Conservation (phyloP, 2,113 vertebrate genomes). For the Petrocephalus zakoni region DNA sequence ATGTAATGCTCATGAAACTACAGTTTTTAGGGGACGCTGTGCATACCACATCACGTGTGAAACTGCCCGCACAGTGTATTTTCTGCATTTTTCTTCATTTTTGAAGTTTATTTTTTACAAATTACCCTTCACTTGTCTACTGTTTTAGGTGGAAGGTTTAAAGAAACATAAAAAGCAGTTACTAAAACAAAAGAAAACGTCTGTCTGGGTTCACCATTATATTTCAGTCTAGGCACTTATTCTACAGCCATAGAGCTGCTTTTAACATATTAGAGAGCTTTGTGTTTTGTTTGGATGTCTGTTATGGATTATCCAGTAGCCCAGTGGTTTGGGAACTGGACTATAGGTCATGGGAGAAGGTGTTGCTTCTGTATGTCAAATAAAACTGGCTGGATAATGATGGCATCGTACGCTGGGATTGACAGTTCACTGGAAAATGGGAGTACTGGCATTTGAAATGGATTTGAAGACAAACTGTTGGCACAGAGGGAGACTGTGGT, state of each 20-base stretch:
- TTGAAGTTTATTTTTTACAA: background rate
- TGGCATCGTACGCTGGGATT: conserved; percentile 19
- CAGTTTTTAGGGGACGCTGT: background rate
- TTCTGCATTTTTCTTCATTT: background rate
- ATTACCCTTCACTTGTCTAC: background rate
- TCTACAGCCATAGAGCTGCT: background rate
- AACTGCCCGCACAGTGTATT: too few relatives aligned
- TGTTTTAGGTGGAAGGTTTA: background rate
- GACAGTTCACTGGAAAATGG: background rate
- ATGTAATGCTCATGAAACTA: background rate
- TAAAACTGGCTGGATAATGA: background rate
- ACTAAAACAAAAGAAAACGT: conserved; percentile 39
- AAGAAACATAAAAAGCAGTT: conserved; percentile 12
- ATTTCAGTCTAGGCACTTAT: conserved; percentile 26
- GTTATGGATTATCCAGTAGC: background rate
- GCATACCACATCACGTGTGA: background rate
- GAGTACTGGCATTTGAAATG: background rate
- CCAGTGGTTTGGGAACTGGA: conserved; percentile 52
- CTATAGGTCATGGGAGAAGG: conserved; percentile 46
- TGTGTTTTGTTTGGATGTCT: background rate
- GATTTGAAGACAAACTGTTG: background rate
- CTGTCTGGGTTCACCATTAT: conserved; percentile 8
- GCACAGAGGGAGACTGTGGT: background rate
- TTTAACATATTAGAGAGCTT: background rate
- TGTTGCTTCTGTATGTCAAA: background rate